These are phyloP conservation scores for Propithecus deckenii DNA, from an alignment of 2,797 vertebrate genomes.

Conservation along the genomic window DNA sequence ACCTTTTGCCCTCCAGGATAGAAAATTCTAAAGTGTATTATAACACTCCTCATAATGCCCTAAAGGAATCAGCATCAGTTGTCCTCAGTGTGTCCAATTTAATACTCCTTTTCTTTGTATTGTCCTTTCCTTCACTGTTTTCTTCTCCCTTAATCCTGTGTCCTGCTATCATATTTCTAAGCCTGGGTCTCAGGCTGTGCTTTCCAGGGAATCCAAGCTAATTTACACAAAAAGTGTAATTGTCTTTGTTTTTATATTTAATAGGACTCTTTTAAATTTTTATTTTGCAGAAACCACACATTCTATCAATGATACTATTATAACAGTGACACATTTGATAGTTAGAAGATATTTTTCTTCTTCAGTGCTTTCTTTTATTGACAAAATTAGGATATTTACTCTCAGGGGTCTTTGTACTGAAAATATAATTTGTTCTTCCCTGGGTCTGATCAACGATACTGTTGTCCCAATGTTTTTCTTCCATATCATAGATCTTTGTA, in stretches of 20 bases:
- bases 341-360: background rate
- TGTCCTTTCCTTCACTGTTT: background rate
- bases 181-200: background rate
- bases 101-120: background rate
- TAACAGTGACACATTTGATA: background rate
- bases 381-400: background rate
- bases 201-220: background rate
- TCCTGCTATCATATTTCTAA: background rate
- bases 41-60: background rate
- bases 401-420: background rate
- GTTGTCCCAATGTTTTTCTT: background rate
- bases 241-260: background rate
- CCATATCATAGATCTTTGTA: conserved; percentile 24
- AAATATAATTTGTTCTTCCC: background rate
- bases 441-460: background rate
- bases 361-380: background rate
- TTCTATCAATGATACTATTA: background rate
- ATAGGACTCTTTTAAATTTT: background rate
- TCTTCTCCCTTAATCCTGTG: background rate
- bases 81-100: background rate
- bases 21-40: background rate
- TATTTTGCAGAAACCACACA: background rate
- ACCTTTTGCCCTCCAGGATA: background rate
- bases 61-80: background rate
- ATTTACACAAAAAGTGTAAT: background rate